Base-by-base conservation (phyloP, 2,113 vertebrate species). In the Erpornis zantholeuca region DNA sequence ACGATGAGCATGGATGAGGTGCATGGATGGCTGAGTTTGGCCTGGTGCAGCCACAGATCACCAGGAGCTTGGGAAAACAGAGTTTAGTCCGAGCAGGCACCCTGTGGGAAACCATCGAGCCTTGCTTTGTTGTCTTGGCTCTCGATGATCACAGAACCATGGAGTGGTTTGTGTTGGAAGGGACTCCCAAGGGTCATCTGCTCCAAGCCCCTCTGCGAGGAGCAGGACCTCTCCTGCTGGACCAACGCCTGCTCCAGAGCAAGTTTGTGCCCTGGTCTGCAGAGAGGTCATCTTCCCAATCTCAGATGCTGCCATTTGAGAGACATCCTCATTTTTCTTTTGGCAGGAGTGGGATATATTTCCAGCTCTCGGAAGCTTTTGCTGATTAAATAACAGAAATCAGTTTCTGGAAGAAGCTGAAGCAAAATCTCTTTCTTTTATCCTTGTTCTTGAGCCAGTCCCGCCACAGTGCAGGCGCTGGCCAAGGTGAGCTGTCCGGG, bases 171-270 rank as follows among this genome's bases (percentile, higher is more conserved):
- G 47, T 25, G 31, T 8, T 33, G 63, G 45, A 15, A 54, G 47
- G 40, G 29, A 4, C 5, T 4, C 12, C 5, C 0, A 4, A 11
- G 35, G 29, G 16, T 5, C 11, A 0, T 5, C 10, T 38, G 25
- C 11, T 27, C 57, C 76, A 27, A 2, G 1, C 11, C 24, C 20
- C 47, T 33, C 8, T 24, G 49, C 15, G 5, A 2, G 1, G 25
- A 12, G 54, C 70, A 76, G 47, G 49, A 10, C 22, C 25, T 1
- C 7, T 52, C 19, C 36, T 50, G 47, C 77, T 29, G 9, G 8
- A 2, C 24, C 13, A 9, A 6, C 1, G 10, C n/a, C 29, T 31
- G 61, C 70, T 53, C 47, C 49, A 22, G 8, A 28, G 35, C 57
- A 4, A 9, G 3, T 5, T 3, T 53, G 18, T 29, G 6, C 52